Conservation (phyloP, 2,113 vertebrate species). For the Chrysemys picta region DNA sequence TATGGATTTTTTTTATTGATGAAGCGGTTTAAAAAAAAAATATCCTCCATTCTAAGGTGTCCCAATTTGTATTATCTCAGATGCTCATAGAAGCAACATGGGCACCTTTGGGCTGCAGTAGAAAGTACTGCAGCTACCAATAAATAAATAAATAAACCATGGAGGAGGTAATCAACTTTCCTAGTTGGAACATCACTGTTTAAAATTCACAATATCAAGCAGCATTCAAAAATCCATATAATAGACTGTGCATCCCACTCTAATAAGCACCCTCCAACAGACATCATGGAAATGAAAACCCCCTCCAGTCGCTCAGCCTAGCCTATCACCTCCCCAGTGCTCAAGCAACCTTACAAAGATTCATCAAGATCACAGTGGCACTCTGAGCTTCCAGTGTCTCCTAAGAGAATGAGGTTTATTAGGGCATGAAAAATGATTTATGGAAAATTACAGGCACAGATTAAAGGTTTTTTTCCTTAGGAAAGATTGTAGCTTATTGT, state of each 20-base stretch:
- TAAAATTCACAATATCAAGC: background rate
- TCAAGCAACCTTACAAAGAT: background rate
- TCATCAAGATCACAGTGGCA: fast-evolving
- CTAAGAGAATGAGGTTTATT: fast-evolving
- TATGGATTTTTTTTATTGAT: background rate
- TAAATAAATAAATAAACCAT: background rate
- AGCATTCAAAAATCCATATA: fast-evolving
- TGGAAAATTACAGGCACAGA: background rate
- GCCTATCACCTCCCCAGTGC: background rate
- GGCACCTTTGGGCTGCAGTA: background rate
- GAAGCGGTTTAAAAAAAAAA: background rate
- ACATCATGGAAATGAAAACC: background rate
- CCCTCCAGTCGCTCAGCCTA: background rate
- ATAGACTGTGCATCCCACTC: background rate
- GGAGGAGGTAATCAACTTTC: background rate
- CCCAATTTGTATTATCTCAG: fast-evolving
- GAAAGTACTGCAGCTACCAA: background rate
- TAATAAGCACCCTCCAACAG: fast-evolving
- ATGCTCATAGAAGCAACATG: fast-evolving
- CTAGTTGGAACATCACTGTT: fast-evolving
- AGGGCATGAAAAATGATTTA: background rate
- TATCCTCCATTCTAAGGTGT: background rate
- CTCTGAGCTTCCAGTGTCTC: background rate
- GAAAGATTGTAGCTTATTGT: background rate
- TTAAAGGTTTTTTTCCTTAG: background rate